Evolutionary conservation across 2,113 vertebrate species (phyloP).

Genomic region (Carassius carassius): DNA sequence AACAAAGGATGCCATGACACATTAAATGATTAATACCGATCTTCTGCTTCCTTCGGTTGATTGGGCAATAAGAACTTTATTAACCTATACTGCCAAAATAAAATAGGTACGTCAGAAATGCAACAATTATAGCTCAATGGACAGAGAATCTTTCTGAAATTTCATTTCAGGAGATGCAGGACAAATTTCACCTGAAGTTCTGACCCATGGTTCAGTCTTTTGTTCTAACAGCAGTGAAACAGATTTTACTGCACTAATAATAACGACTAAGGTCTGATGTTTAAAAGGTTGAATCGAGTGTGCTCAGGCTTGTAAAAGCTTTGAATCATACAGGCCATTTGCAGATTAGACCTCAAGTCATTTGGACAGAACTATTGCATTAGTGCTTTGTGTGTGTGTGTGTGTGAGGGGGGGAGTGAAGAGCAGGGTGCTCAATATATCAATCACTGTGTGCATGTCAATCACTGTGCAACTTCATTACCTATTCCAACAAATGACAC

Average conservation of each 20-base stretch:
- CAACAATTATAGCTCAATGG: slow-evolving; percentile 1
- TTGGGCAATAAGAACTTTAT: not conserved
- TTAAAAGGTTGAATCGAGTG: slow-evolving; percentile 23
- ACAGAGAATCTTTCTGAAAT: not conserved
- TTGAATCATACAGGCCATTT: slow-evolving; percentile 39
- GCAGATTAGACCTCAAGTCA: slow-evolving; percentile 41
- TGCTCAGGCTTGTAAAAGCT: slow-evolving; percentile 35
- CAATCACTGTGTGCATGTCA: not conserved
- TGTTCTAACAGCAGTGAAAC: slow-evolving; percentile 15
- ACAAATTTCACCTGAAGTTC: not conserved
- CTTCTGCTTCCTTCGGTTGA: not conserved
- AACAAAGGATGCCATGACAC: slow-evolving; percentile 6
- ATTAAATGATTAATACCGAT: slow-evolving; percentile 21
- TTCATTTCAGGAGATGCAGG: not conserved
- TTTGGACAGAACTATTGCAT: slow-evolving; percentile 16
- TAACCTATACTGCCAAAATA: not conserved
- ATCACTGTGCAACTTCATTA: not conserved
- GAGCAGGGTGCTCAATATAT: not conserved
- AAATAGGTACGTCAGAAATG: not conserved
- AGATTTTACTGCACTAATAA: slow-evolving; percentile 25
- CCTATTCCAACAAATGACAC: not conserved
- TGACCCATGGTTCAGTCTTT: not conserved
- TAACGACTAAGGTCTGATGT: not conserved
- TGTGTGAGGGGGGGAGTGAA: not conserved
- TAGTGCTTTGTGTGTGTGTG: slow-evolving; percentile 8